Evolutionary conservation across 23 tunicate species (phyloP), one percentile per base, ranked within the genome.

Genomic region (Phallusia fumigata): DNA sequence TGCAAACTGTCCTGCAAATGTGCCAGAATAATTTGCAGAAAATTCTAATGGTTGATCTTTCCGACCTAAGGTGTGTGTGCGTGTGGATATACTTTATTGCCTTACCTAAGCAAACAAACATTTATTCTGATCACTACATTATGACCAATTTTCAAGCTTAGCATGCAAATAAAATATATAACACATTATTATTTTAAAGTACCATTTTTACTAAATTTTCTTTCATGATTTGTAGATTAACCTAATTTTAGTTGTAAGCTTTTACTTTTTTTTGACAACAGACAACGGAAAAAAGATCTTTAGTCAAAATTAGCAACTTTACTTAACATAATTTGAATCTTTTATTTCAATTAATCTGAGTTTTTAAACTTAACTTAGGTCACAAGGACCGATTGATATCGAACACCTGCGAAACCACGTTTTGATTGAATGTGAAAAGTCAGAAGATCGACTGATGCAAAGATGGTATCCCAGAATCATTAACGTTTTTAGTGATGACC

Each of bases 381-480:
- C 75, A 16, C 83, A 89, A 65, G 98, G 98, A 1, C 98, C 94
- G 8, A 81, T 83, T 21, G 94, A 89, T 19, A 89, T 86, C 73
- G 98, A 94, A 34, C 65, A 84, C 53, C 64, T 87, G 45, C 53
- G 76, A 45, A 89, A 89, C 83, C 88, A 94, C 32, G 90, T 94
- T 19, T 24, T 36, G 10, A 31, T 92, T 8, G 99, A 84, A 79
- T 83, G 88, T 40, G 97, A 97, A 36, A 88, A 86, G 79, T 64
- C 88, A 22, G 99, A 97, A 76, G 95, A 88, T 51, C 65, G 74
- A 72, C 58, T 97, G 73, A 85, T 92, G 95, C 96, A 97, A 65
- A 65, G 95, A 19, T 97, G 99, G 99, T 92, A 80, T 83, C 99
- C 94, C 30, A 80, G 88, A 8, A 84, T 97, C 52, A 86, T 97